Percentiles rank a stretch among this genome's conserved stretches.
Conservation (phyloP, 2,888 invertebrate genomes). For the Leptinotarsa juncta region DNA sequence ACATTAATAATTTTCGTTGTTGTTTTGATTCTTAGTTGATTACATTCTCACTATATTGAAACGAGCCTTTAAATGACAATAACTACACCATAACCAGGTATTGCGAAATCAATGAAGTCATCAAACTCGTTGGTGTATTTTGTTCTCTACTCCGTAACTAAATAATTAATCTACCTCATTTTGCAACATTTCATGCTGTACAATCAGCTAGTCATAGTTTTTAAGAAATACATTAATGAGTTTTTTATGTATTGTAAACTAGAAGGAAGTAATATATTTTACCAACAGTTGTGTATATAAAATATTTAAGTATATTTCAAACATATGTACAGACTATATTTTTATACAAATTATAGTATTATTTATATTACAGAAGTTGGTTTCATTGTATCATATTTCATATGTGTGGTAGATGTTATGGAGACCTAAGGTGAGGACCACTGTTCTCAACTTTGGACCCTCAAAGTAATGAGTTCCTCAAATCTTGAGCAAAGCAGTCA, state of each 20-base stretch:
- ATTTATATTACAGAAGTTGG: slow-evolving; percentile 57
- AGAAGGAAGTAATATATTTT: slow-evolving; percentile 52
- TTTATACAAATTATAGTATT: slow-evolving; percentile 66
- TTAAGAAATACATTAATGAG: slow-evolving; percentile 57
- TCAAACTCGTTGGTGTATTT: slow-evolving; percentile 35
- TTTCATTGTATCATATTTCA: background rate
- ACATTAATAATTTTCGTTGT: too few species aligned
- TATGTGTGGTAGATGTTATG: background rate
- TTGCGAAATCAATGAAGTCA: background rate
- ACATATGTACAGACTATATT: slow-evolving; percentile 63
- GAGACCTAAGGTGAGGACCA: background rate
- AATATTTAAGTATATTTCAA: slow-evolving; percentile 53
- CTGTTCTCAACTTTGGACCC: background rate
- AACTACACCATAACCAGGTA: background rate
- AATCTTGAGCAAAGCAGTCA: too few species aligned
- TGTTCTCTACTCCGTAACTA: slow-evolving; percentile 48
- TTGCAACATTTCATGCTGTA: slow-evolving; percentile 67
- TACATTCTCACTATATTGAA: too few species aligned
- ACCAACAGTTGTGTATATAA: slow-evolving; percentile 54
- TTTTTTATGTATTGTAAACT: slow-evolving; percentile 54
- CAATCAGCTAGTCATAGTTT: slow-evolving; percentile 67
- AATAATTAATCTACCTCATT: slow-evolving; percentile 64
- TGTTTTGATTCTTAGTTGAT: too few species aligned
- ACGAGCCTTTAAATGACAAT: slow-evolving; percentile 3
- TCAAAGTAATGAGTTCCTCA: too few species aligned